These are phyloP conservation scores for Halisarca cf. caerulea DNA, from an alignment of 37 sponge, comb jelly and placozoan species.

Conservation along the genomic window DNA sequence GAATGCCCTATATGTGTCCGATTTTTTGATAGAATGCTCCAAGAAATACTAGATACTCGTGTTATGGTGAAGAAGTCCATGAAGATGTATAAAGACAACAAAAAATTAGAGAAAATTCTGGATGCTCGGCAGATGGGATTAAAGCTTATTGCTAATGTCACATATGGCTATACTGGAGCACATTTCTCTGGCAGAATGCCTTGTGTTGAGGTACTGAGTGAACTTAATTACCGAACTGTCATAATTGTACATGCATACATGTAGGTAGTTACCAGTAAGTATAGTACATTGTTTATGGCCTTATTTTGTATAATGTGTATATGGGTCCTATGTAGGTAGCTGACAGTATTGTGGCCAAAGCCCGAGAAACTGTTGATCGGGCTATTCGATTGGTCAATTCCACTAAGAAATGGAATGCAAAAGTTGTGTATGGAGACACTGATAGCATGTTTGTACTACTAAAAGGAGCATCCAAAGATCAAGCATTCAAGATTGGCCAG, in stretches of 20 bases:
- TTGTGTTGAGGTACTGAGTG: slow-evolving; percentile 79
- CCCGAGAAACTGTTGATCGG: slow-evolving; percentile 85
- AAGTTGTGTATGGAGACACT: slow-evolving; percentile 97
- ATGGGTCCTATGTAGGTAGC: slow-evolving; percentile 42
- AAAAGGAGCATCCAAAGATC: slow-evolving; percentile 74
- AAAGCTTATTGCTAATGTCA: slow-evolving; percentile 95
- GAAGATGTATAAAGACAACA: slow-evolving; percentile 82
- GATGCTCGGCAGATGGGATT: slow-evolving; percentile 92
- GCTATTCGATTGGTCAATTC: slow-evolving; percentile 88
- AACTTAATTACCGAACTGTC: too few species aligned
- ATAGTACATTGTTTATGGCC: not conserved
- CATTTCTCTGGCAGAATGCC: slow-evolving; percentile 98
- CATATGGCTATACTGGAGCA: slow-evolving; percentile 97
- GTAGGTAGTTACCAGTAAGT: not conserved
- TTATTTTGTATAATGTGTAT: slow-evolving; percentile 2
- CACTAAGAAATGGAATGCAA: slow-evolving; percentile 80
- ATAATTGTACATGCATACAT: not conserved
- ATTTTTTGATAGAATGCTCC: slow-evolving; percentile 74
- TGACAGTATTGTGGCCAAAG: slow-evolving; percentile 94
- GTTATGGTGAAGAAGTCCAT: slow-evolving; percentile 96
- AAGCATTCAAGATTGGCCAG: slow-evolving; percentile 83
- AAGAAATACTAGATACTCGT: slow-evolving; percentile 91
- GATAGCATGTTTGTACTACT: slow-evolving; percentile 92
- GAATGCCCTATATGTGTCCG: too few species aligned
- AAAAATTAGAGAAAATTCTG: slow-evolving; percentile 67